Evolutionary conservation across 1,140 invertebrate genomes (phyloP), one percentile per base, ranked within the genome.

Genomic region (Cryptotermes secundus): DNA sequence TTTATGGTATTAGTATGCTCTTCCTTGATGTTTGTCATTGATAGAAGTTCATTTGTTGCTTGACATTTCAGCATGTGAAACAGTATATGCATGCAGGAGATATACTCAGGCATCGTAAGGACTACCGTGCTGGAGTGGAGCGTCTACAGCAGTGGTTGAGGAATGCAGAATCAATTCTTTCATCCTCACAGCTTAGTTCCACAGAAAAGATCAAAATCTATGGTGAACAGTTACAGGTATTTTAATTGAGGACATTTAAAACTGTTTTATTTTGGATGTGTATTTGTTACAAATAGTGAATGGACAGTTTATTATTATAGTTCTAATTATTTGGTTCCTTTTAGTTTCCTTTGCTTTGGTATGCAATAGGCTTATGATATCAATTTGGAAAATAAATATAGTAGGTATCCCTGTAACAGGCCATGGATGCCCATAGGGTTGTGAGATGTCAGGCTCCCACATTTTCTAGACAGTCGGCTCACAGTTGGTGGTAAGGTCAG

Each of bases 61-160:
- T 82, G 84, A 85, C 24, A 26, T 86, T 86, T 26, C 87, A 90
- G 88, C 87, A 95, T 87, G 95, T 96, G 6, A 95, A 96, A 88
- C 93, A 95, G 86, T 97, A 97, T 88, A 96, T 97, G 90, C 94
- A 97, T 86, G 95, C 96, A 45, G 97, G 97, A 35, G 96, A 97
- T 87, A 94, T 97, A 31, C 91, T 97, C 2, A 91, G 96, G 85
- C 95, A 95, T 84, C 92, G 95, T 24, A 94, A 95, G 87, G 95
- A 97, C 86, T 97, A 97, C 88, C 92, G 94, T 80, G 89, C 92
- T 0, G 96, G 96, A 9, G 92, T 97, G 10, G 93, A 95, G 83
- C 92, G 92, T 19, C 90, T 98, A 2, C 94, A 96, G 82, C 91
- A 91, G 1, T 98, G 97, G 97, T 89, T 98, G 49, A 90, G 93